Evolutionary conservation across 2,888 invertebrate species (phyloP), one percentile per base, ranked within the genome.

Genomic region (Cephus pulcher): DNA sequence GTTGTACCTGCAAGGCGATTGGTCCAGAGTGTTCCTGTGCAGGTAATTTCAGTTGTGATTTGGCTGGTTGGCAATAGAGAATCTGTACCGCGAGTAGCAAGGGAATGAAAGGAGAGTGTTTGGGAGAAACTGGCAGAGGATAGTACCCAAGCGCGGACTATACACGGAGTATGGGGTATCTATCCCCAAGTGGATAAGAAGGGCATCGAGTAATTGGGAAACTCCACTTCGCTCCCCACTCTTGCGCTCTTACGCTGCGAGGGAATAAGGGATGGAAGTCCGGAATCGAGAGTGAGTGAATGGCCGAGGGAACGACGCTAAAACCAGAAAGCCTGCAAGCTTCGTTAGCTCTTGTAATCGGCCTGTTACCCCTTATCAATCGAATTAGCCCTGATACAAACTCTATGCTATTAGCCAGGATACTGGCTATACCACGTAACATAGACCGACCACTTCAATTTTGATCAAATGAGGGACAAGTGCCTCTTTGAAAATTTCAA

Each of bases 331-430:
- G 78, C 78, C 80, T 78, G 76, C 81, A 81, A 81, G 86, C 83
- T 84, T 86, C 84, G 85, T 85, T 87, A 84, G 77, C 77, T 80
- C 76, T 76, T 76, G 75, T 83, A 82, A 84, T 85, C 82, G 83
- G 75, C 80, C 82, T 80, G 84, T 83, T 87, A 85, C 83, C 82
- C 83, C 82, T 86, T 84, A 85, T 86, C 84, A 84, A 87, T 87
- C 84, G 87, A 85, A 86, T 87, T 83, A 87, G 80, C 82, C 69
- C 71, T 77, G 81, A 84, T 83, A 84, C 75, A 78, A 79, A 77
- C 71, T 71, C 71, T 71, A 71, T 71, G 23, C 32, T 12, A 56
- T 56, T 56, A 56, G 56, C 56, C 9, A 56, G 56, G 9, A 56
- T 56, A 23, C 23, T 56, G 56, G 56, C 56, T 56, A 23, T 23